Percentiles rank a stretch among this genome's conserved stretches.
phyloP scores from a whole-genome alignment of 2,888 invertebrate species.

The Elaeidobius kamerunicus region DNA sequence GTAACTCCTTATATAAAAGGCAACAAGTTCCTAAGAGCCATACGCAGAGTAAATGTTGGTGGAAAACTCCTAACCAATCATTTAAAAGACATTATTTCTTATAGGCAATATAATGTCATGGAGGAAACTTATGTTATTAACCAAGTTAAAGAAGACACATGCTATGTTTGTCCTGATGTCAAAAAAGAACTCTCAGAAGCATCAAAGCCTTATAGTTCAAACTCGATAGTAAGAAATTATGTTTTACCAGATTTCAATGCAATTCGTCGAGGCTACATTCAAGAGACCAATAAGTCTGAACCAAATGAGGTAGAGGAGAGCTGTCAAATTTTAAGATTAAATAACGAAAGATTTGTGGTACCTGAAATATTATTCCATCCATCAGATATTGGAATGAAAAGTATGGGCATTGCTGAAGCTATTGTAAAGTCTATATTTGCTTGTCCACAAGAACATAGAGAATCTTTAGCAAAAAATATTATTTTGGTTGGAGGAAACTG shows the following conservation, averaged over 20 bases:
- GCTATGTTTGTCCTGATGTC: conserved; percentile 87
- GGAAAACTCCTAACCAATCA: conserved; percentile 95
- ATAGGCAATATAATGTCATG: conserved; percentile 95
- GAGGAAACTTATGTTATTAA: conserved; percentile 98
- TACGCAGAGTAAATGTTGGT: conserved; percentile 87
- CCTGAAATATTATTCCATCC: conserved; percentile 95
- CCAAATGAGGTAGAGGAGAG: conserved; percentile 42
- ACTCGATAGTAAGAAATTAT: conserved; percentile 82
- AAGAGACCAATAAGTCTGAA: conserved; percentile 38
- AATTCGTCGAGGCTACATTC: conserved; percentile 68
- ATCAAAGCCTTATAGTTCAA: conserved; percentile 56
- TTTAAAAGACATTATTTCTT: conserved; percentile 95
- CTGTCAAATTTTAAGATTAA: conserved; percentile 76
- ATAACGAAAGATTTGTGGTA: conserved; percentile 91
- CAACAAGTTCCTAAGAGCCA: conserved; percentile 59
- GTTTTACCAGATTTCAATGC: conserved; percentile 95
- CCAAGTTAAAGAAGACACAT: conserved; percentile 96
- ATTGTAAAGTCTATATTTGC: conserved; percentile 72
- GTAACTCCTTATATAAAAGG: conserved; percentile 85
- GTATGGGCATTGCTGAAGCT: conserved; percentile 90
- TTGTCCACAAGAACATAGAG: conserved; percentile 71
- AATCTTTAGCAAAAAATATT: conserved; percentile 78
- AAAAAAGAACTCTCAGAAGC: conserved; percentile 73
- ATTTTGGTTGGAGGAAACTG: conserved; percentile 79
- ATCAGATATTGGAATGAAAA: conserved; percentile 87